A percentile compares a stretch with the other conserved stretches of the same genome.
Evolutionary conservation across 2,888 invertebrate genomes (phyloP).

Genomic region (Hipparchia sbordonii): DNA sequence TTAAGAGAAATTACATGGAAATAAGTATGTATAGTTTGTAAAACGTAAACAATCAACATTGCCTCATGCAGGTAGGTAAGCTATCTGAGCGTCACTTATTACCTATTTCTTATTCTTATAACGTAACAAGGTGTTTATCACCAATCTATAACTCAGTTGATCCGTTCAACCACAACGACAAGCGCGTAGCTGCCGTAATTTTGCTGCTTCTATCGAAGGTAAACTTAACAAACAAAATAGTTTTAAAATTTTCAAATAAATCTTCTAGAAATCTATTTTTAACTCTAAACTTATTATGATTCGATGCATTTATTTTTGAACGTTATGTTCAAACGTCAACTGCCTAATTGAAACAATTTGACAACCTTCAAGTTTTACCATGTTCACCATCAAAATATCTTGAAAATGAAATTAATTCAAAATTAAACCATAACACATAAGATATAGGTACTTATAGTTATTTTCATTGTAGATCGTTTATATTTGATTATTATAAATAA

Average conservation of each 20-base stretch:
- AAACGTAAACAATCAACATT: conserved; percentile 13
- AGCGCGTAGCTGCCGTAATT: conserved; percentile 20
- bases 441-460: no score
- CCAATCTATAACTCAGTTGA: conserved; percentile 38
- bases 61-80: not conserved
- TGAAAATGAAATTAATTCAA: no score
- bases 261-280: no score
- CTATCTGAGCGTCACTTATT: conserved; percentile 37
- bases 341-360: not conserved
- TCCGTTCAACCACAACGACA: conserved; percentile 36
- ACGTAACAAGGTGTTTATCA: conserved; percentile 44
- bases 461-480: no score
- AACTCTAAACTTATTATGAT: not conserved
- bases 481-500: no score
- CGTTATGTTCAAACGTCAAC: no score
- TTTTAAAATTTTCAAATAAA: not conserved
- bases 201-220: not conserved
- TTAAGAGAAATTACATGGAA: not conserved
- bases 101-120: conserved; percentile 37
- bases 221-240: not conserved
- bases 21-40: not conserved
- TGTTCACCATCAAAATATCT: no score
- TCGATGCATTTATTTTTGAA: not conserved
- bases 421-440: no score
- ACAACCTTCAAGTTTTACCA: no score